Conservation (phyloP, 2,888 invertebrate genomes). For the Elysia crispata region DNA sequence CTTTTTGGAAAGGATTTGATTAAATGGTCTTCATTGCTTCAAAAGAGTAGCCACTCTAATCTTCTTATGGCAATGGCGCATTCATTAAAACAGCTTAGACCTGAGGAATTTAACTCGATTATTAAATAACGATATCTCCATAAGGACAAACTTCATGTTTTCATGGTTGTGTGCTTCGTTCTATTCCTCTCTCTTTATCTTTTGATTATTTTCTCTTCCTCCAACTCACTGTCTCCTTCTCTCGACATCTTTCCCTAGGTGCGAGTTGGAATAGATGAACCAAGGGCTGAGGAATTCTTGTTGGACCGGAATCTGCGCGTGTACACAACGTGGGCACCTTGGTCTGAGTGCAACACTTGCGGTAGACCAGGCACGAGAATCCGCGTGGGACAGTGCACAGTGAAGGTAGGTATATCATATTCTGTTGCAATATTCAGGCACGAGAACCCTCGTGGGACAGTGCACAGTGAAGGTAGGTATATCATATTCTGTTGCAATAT, state of each 20-base stretch:
- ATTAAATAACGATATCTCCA: too few species aligned
- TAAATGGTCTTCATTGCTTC: too few species aligned
- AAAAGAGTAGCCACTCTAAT: too few species aligned
- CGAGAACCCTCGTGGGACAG: conserved; percentile 81
- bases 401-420: conserved; percentile 60
- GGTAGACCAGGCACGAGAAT: conserved; percentile 81
- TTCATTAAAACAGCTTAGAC: too few species aligned
- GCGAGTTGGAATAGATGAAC: not conserved
- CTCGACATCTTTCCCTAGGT: conserved; percentile 7
- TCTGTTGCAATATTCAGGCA: conserved; percentile 77
- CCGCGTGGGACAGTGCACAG: conserved; percentile 82
- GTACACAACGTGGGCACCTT: conserved; percentile 82
- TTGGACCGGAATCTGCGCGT: conserved; percentile 72
- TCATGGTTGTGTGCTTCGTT: too few species aligned
- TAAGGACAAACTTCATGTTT: too few species aligned
- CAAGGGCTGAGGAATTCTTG: conserved; percentile 70
- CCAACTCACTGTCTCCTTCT: not conserved
- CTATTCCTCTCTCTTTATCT: not conserved
- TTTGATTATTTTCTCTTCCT: not conserved
- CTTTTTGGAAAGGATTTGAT: too few species aligned
- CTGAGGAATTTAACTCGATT: too few species aligned
- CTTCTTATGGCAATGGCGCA: too few species aligned
- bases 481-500: not conserved
- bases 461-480: conserved; percentile 79
- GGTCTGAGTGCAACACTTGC: conserved; percentile 84